Conservation (phyloP, 2,113 vertebrate species). For the Spilogale gracilis region DNA sequence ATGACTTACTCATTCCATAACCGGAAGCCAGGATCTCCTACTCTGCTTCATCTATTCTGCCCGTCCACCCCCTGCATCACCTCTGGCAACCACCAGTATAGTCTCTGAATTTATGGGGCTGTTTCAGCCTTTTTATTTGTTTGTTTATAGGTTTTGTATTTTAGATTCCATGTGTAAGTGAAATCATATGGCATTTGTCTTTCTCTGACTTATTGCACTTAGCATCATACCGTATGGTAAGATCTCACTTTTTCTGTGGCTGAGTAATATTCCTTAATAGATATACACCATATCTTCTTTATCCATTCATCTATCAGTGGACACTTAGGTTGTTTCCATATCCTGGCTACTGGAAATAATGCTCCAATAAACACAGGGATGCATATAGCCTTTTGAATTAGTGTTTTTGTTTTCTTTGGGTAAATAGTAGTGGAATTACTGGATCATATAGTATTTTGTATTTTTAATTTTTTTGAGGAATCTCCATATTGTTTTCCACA, state of each 20-base stretch:
- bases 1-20: neutral
- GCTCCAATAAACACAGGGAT: neutral
- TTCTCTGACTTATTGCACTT: neutral
- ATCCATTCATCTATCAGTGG: neutral
- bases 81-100: neutral
- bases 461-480: neutral
- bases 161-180: neutral
- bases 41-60: neutral
- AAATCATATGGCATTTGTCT: neutral
- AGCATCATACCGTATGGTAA: neutral
- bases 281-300: neutral
- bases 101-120: neutral
- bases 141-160: neutral
- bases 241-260: neutral
- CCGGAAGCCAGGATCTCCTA: neutral
- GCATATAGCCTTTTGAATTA: neutral
- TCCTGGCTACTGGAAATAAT: neutral
- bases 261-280: neutral
- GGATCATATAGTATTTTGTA: neutral
- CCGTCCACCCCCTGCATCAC: neutral
- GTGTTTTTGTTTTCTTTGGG: neutral
- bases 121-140: neutral
- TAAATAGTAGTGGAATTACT: neutral
- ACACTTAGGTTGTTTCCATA: neutral
- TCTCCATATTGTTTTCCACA: neutral